Evolutionary conservation across 1,140 invertebrate genomes (phyloP), one percentile per base, ranked within the genome.

Genomic region (Rhyzopertha dominica): DNA sequence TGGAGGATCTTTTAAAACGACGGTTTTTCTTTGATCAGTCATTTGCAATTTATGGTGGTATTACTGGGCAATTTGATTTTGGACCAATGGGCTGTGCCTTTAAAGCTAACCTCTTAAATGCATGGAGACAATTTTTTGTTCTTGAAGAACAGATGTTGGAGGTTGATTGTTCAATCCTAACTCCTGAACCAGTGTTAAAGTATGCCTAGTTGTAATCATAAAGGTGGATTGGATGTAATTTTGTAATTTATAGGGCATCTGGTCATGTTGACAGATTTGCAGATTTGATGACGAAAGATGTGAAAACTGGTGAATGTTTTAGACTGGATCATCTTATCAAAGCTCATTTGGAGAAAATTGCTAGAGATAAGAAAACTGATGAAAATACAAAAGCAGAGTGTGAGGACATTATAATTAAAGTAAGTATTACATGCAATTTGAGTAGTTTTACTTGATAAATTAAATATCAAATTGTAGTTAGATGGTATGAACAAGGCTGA

Each of bases 11-110:
- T 4, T 74, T 99, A 2, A 99, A 98, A 68, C 78, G 97, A 57
- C 76, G 95, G 53, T 99, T 99, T 68, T 99, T 98, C 67, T 96
- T 87, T 73, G 96, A 99, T 68, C 94, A 97, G 63, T 96, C 95
- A 1, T 99, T 99, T 78, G 92, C 95, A 3, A 99, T 99, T 64
- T 99, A 99, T 76, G 97, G 97, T 59, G 97, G 95, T 53, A 85
- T 87, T 17, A 84, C 82, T 14, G 84, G 89, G 1, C 86, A 95
- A 53, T 99, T 92, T 75, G 97, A 99, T 73, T 98, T 95, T 72
- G 96, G 96, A 0, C 97, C 97, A 4, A 98, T 99, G 93, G 97
- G 97, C 3, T 99, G 95, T 78, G 92, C 95, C 0, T 81, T 98
- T 8, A 99, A 99, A 73, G 80, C 87, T 7, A 99, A 99, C 69